These are phyloP conservation scores for Leptopterna dolabrata DNA, from an alignment of 2,888 invertebrate species.

Conservation along the genomic window DNA sequence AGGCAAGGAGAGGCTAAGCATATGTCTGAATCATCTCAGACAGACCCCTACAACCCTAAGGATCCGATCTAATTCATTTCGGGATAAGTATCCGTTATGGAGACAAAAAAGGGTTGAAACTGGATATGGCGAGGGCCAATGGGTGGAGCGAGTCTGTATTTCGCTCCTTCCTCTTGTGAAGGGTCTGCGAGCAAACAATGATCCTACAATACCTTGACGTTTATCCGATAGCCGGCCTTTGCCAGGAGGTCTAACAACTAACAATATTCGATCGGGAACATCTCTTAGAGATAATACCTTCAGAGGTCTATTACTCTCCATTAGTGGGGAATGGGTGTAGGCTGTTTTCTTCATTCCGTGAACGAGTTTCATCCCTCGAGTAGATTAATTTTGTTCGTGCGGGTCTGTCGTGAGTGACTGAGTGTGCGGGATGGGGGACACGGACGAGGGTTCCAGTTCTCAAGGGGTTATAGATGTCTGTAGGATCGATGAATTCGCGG, in stretches of 20 bases:
- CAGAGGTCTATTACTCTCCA: conserved; percentile 19
- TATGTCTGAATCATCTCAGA: not conserved
- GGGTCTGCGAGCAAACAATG: not conserved
- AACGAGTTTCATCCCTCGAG: not conserved
- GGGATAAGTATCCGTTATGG: not conserved
- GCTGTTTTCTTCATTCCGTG: not conserved
- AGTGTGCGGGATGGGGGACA: not conserved
- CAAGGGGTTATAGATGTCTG: not conserved
- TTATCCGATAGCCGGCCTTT: not conserved
- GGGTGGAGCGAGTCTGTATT: not conserved
- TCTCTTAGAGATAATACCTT: conserved; percentile 6
- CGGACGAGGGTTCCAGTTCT: not conserved
- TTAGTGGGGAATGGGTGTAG: conserved; percentile 4
- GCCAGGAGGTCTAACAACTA: not conserved
- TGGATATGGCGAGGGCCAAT: conserved; percentile 2
- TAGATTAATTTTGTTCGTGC: not conserved
- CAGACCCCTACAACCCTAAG: not conserved
- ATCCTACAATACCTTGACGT: conserved; percentile 19
- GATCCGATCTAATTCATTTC: not conserved
- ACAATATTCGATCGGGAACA: not conserved
- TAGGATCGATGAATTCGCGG: not conserved
- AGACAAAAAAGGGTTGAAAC: conserved; percentile 14
- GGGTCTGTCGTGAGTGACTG: not conserved
- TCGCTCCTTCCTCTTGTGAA: not conserved
- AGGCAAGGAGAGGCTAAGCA: no score